Evolutionary conservation across 2,797 vertebrate genomes (phyloP), one percentile per base, ranked within the genome.

Genomic region (Amblyraja radiata): DNA sequence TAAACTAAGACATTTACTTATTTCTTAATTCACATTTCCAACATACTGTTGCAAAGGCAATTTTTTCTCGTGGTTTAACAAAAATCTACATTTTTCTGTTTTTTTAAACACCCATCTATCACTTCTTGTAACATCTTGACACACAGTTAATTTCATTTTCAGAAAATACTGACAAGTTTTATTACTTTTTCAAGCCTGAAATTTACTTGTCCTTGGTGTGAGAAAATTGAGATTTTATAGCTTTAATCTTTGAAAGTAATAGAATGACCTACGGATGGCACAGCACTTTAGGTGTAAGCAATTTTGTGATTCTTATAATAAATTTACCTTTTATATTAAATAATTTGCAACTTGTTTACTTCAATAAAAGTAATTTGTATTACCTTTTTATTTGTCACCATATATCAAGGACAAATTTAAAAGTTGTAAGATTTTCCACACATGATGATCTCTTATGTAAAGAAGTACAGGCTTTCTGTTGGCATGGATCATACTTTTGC

Each of bases 291-390:
- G 90, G 0, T 46, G 71, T 76, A 76, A 58, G 32, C 90, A 92
- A 74, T 92, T 58, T 23, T 36, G 39, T 93, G 93, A 63, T 83
- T n/a, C 76, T 77, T 61, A 36, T 68, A 78, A 94, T 95, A 95
- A 95, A 94, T 95, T 94, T 94, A 95, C 94, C 93, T 93, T 95
- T 94, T 94, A 95, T 95, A 95, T 95, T 97, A 96, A 97, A 95
- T 96, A 95, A 95, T 96, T 95, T 95, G 95, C 6, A 46, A 76
- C 25, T 39, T 58, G 13, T 74, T 92, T 92, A 4, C 36, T 39
- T 28, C 46, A 79, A 36, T 79, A 76, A 92, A 76, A 74, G 13
- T 76, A 39, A 74, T 54, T 71, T 74, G 71, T 90, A 18, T 92
- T 28, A 46, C 23, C 0, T 54, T 91, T 74, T 46, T 36, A 90